These are phyloP conservation scores for Barnardius zonarius DNA, from an alignment of 2,113 vertebrate genomes.

Conservation along the genomic window DNA sequence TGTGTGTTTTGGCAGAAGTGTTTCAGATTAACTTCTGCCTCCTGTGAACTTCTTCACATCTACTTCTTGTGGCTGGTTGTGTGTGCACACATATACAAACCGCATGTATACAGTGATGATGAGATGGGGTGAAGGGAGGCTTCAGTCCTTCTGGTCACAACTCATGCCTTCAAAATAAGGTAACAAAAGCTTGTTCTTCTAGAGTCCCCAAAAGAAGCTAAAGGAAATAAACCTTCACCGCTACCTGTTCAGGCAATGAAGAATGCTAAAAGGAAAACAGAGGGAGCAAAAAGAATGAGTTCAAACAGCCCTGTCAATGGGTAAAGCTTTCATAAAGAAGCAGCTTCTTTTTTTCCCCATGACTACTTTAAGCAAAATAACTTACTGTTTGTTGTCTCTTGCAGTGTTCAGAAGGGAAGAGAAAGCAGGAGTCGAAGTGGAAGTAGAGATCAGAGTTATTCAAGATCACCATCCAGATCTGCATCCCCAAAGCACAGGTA, in stretches of 20 bases:
- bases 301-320: constrained; percentile 77
- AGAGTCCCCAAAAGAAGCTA: constrained; percentile 80
- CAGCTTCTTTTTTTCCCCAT: accelerated
- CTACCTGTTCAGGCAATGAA: constrained; percentile 74
- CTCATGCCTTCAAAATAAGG: background rate
- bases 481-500: constrained; percentile 78
- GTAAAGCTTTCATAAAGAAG: constrained; percentile 16
- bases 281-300: constrained; percentile 66
- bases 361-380: accelerated
- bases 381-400: background rate
- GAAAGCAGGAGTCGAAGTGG: constrained; percentile 76
- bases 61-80: background rate
- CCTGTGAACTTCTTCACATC: background rate
- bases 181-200: background rate
- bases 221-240: constrained; percentile 73
- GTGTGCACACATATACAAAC: background rate
- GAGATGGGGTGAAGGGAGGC: accelerated
- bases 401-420: constrained; percentile 73
- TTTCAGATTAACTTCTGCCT: background rate
- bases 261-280: constrained; percentile 72
- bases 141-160: background rate
- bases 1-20: background rate
- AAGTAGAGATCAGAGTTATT: constrained; percentile 78
- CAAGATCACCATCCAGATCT: constrained; percentile 74
- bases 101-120: accelerated